Evolutionary conservation across 2,797 vertebrate genomes (phyloP).

Genomic region (Anisognathus igniventris): DNA sequence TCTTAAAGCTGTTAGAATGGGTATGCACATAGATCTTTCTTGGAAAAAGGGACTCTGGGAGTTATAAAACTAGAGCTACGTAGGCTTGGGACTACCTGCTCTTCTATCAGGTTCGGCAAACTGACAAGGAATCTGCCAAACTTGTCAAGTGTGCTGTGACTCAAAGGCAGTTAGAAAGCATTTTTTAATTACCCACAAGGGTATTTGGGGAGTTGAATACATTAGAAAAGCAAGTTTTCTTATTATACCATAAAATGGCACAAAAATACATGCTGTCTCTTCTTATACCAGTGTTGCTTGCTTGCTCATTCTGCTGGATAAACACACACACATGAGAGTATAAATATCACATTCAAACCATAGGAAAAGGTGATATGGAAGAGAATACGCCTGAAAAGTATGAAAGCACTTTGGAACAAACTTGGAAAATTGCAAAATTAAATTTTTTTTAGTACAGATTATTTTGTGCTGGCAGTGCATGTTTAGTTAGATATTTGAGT

Average conservation of each 20-base stretch:
- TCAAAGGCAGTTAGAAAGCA: not conserved
- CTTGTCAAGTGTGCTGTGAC: not conserved
- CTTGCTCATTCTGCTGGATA: not conserved
- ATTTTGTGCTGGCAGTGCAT: not conserved
- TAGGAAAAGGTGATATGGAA: not conserved
- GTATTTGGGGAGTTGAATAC: not conserved
- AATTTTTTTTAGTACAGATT: not conserved
- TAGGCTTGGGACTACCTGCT: not conserved
- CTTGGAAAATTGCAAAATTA: not conserved
- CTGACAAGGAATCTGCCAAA: not conserved
- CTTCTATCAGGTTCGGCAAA: not conserved
- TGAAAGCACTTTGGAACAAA: not conserved
- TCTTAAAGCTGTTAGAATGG: conserved; percentile 1
- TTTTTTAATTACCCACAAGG: not conserved
- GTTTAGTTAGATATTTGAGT: not conserved
- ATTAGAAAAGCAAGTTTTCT: not conserved
- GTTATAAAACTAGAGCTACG: not conserved
- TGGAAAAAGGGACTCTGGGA: not conserved
- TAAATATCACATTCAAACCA: not conserved
- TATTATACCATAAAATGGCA: not conserved
- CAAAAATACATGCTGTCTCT: not conserved
- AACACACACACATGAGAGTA: rapidly evolving
- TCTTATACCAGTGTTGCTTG: not conserved
- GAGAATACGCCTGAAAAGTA: not conserved
- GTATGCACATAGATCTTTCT: not conserved